These are phyloP conservation scores for Chymomyza caudatula DNA, from an alignment of 2,888 invertebrate species.

Conservation along the genomic window DNA sequence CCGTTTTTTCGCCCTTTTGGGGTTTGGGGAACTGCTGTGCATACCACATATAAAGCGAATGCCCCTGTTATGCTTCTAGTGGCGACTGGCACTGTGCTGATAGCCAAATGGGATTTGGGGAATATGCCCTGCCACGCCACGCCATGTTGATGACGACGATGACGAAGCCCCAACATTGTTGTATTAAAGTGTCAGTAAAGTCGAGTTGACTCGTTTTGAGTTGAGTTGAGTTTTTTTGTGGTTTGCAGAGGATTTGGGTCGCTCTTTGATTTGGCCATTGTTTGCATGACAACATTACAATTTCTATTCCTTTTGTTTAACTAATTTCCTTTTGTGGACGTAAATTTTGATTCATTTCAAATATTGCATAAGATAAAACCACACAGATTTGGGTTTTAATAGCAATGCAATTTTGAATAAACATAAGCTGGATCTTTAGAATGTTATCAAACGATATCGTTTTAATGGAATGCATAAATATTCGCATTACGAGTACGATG, in stretches of 20 bases:
- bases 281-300: neutral
- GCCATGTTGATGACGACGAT: neutral
- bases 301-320: neutral
- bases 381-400: neutral
- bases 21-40: slow-evolving; percentile 3
- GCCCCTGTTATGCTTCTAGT: neutral
- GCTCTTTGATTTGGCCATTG: neutral
- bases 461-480: neutral
- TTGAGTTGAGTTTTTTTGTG: neutral
- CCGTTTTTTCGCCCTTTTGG: neutral
- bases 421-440: neutral
- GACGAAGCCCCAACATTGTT: slow-evolving; percentile 11
- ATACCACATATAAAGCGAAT: neutral
- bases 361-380: neutral
- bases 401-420: neutral
- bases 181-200: slow-evolving; percentile 56
- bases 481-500: too few species aligned
- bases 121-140: slow-evolving; percentile 24
- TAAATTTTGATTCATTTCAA: neutral
- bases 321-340: neutral
- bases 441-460: neutral
- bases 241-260: neutral
- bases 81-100: slow-evolving; percentile 40
- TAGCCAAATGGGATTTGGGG: slow-evolving; percentile 68
- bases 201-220: slow-evolving; percentile 17